Percentiles rank a stretch among this genome's conserved stretches.
phyloP scores from a whole-genome alignment of 2,113 vertebrate genomes.

The Neoarius graeffei region DNA sequence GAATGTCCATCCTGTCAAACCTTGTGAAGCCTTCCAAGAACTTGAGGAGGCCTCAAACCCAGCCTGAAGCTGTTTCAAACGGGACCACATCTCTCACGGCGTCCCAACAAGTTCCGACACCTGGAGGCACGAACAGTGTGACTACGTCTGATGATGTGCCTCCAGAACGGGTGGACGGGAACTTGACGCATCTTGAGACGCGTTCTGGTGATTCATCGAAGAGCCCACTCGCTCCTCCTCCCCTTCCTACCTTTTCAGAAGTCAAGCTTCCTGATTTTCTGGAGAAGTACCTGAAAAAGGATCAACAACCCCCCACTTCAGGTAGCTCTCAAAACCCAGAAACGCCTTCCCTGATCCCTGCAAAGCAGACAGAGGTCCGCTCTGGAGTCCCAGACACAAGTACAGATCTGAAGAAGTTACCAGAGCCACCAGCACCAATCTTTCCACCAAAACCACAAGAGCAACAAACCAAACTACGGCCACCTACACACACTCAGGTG shows the following conservation, averaged over 20 bases:
- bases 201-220: slow-evolving; percentile 52
- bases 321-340: slow-evolving; percentile 42
- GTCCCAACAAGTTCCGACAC: slow-evolving; percentile 31
- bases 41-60: slow-evolving; percentile 66
- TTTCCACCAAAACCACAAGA: slow-evolving; percentile 63
- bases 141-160: slow-evolving; percentile 34
- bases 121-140: slow-evolving; percentile 36
- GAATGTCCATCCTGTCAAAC: slow-evolving; percentile 87
- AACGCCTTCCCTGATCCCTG: slow-evolving; percentile 30
- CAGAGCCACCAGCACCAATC: slow-evolving; percentile 64
- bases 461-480: slow-evolving; percentile 55
- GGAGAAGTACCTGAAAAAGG: slow-evolving; percentile 76
- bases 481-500: slow-evolving; percentile 70
- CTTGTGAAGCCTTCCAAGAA: slow-evolving; percentile 70
- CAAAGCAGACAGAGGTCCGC: slow-evolving; percentile 52
- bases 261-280: slow-evolving; percentile 74
- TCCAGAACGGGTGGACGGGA: slow-evolving; percentile 39
- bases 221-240: slow-evolving; percentile 54
- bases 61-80: slow-evolving; percentile 64
- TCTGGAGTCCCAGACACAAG: slow-evolving; percentile 36
- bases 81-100: slow-evolving; percentile 49
- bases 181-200: slow-evolving; percentile 54
- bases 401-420: slow-evolving; percentile 60
- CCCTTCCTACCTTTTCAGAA: slow-evolving; percentile 69
- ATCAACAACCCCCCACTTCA: slow-evolving; percentile 58